Evolutionary conservation across 2,113 vertebrate species (phyloP).

Genomic region (Coracopsis vasa): DNA sequence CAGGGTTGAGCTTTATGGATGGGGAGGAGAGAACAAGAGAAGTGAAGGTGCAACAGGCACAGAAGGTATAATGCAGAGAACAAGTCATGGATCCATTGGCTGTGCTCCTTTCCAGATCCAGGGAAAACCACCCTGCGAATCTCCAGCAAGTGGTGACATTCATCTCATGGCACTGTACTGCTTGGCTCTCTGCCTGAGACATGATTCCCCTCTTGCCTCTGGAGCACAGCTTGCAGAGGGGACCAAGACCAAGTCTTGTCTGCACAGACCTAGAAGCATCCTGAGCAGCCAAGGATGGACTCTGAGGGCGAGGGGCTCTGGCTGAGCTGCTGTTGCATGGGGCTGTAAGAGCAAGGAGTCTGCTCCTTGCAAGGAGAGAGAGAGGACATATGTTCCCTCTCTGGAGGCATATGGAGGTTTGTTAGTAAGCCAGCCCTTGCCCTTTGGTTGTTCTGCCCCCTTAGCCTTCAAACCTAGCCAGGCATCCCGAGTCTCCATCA

Average conservation of each 20-base stretch:
- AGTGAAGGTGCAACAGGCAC: not conserved
- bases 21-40: not conserved
- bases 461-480: not conserved
- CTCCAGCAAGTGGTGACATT: not conserved
- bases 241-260: not conserved
- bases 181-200: not conserved
- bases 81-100: fast-evolving
- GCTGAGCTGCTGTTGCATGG: not conserved
- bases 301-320: not conserved
- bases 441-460: not conserved
- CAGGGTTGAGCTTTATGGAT: not conserved
- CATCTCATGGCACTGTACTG: not conserved
- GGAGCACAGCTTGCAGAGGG: not conserved
- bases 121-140: not conserved
- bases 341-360: not conserved
- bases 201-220: not conserved
- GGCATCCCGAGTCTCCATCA: not conserved
- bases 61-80: not conserved
- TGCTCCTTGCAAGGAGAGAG: not conserved
- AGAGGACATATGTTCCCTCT: not conserved
- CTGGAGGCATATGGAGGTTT: not conserved
- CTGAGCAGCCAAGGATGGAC: not conserved
- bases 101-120: not conserved
- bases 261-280: not conserved
- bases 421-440: not conserved